These are phyloP conservation scores for Megatriorchis doriae DNA, from an alignment of 2,113 vertebrate genomes.

Conservation along the genomic window DNA sequence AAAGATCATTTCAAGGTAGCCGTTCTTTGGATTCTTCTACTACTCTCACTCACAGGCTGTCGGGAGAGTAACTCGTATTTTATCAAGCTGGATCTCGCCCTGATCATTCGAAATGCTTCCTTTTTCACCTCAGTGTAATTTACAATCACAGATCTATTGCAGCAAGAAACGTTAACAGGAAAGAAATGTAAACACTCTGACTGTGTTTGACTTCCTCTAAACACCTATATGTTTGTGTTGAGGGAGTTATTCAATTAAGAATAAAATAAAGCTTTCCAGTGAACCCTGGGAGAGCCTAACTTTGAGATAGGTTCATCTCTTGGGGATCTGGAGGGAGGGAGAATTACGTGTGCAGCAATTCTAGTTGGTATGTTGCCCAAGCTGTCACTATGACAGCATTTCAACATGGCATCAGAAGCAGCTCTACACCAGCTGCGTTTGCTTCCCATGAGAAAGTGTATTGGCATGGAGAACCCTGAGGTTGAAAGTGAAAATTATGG, in stretches of 20 bases:
- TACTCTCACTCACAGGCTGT: neutral
- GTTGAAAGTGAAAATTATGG: constrained; percentile 47
- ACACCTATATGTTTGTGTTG: constrained; percentile 34
- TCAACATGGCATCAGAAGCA: constrained; percentile 33
- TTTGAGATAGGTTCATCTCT: constrained; percentile 2
- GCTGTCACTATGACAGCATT: constrained; percentile 45
- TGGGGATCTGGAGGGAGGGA: neutral
- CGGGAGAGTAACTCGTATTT: neutral
- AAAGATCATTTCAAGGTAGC: neutral
- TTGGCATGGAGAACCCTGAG: constrained; percentile 10
- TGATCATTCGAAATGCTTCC: constrained; percentile 17
- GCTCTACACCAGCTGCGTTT: neutral
- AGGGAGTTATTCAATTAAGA: neutral
- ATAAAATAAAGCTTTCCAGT: constrained; percentile 14
- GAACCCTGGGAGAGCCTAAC: neutral
- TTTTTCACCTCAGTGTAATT: constrained; percentile 6
- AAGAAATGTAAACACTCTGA: constrained; percentile 27
- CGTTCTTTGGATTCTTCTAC: neutral
- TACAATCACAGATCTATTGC: neutral
- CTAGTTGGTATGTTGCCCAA: constrained; percentile 34
- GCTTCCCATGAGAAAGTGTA: constrained; percentile 66
- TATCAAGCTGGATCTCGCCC: neutral
- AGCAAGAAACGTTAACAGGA: constrained; percentile 49
- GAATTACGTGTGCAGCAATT: neutral
- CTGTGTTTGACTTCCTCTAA: constrained; percentile 36